A percentile compares a stretch with the other conserved stretches of the same genome.
phyloP scores from a whole-genome alignment of 2,797 vertebrate species.

The Vultur gryphus region DNA sequence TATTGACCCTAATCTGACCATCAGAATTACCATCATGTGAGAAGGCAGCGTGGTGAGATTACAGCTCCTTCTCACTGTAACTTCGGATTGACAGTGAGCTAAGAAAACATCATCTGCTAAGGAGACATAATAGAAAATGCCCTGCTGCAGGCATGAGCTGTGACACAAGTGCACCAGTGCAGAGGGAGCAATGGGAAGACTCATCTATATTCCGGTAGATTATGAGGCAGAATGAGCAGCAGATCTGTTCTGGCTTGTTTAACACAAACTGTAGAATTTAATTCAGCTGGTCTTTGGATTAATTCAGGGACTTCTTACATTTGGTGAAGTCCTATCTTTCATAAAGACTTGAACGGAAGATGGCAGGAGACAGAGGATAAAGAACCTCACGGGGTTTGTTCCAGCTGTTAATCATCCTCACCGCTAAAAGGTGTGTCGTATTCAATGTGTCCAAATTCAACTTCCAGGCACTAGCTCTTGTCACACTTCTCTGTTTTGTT shows the following conservation, averaged over 20 bases:
- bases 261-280: neutral
- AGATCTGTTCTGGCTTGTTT: neutral
- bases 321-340: conserved; percentile 11
- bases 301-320: neutral
- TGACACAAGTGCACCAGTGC: neutral
- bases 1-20: neutral
- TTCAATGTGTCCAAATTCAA: neutral
- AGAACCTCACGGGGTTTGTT: neutral
- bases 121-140: neutral
- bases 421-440: neutral
- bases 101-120: neutral
- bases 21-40: neutral
- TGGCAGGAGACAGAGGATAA: neutral
- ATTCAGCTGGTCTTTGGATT: neutral
- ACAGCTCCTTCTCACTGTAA: neutral
- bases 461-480: neutral
- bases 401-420: neutral
- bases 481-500: neutral
- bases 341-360: neutral
- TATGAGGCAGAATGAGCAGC: neutral
- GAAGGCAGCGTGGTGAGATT: neutral
- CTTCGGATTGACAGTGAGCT: neutral
- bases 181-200: neutral
- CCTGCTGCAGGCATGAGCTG: neutral
- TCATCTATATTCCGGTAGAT: neutral